These are phyloP conservation scores for Dromas ardeola DNA, from an alignment of 2,113 vertebrate species.

Conservation along the genomic window DNA sequence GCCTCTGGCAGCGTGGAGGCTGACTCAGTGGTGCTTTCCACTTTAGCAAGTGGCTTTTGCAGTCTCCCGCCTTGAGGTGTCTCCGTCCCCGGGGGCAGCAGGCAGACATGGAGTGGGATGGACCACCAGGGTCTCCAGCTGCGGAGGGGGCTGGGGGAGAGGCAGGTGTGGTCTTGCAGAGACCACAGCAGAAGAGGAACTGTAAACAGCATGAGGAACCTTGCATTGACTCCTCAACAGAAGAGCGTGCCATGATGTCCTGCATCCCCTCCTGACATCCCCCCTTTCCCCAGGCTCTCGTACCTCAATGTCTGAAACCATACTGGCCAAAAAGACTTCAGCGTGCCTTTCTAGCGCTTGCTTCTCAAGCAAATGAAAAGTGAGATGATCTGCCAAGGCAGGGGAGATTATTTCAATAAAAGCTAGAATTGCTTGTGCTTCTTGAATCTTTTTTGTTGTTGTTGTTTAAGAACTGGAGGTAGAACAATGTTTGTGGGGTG, in stretches of 20 bases:
- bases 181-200: background rate
- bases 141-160: background rate
- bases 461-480: background rate
- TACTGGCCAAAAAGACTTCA: background rate
- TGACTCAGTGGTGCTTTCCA: background rate
- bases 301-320: background rate
- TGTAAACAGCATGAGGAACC: accelerated
- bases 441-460: background rate
- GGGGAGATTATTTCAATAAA: background rate
- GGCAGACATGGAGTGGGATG: accelerated
- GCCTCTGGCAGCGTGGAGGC: background rate
- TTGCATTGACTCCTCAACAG: accelerated
- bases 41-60: background rate
- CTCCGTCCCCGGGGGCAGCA: accelerated
- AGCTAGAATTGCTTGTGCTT: background rate
- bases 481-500: background rate
- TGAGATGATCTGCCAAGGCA: background rate
- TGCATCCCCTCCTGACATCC: background rate
- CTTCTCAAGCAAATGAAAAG: background rate
- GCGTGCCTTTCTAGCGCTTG: background rate
- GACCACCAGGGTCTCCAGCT: background rate
- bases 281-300: background rate
- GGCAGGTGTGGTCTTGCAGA: background rate
- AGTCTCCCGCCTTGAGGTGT: background rate
- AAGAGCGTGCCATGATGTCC: background rate